phyloP scores from a whole-genome alignment of 2,888 invertebrate species.

The Sarcophaga caerulescens region DNA sequence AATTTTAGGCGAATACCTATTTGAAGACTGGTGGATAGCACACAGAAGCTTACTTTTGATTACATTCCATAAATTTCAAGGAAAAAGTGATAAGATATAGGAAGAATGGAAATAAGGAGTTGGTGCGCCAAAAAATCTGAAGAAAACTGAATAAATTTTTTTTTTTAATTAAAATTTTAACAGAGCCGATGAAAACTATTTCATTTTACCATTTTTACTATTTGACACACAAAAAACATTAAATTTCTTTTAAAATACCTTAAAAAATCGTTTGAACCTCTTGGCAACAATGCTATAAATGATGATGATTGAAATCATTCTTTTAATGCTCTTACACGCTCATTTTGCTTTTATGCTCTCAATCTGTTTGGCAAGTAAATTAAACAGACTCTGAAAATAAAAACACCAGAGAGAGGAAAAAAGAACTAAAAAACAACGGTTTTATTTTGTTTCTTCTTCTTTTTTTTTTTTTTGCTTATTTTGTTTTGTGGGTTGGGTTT shows the following conservation, averaged over 20 bases:
- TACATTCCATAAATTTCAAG: too few relatives aligned
- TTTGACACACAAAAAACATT: background rate
- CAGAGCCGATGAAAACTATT: background rate
- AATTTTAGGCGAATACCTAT: too few relatives aligned
- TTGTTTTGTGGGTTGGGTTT: constrained; percentile 66
- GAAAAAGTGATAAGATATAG: too few relatives aligned
- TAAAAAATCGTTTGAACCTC: background rate
- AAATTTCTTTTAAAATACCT: too few relatives aligned
- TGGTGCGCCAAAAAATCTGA: too few relatives aligned
- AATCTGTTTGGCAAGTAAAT: background rate
- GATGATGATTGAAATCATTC: background rate
- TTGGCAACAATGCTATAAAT: background rate
- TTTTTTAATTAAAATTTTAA: too few relatives aligned
- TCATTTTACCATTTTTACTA: background rate
- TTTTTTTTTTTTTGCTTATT: constrained; percentile 29
- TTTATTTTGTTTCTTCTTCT: background rate
- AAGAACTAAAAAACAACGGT: background rate
- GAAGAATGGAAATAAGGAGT: too few relatives aligned
- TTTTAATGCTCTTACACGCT: background rate
- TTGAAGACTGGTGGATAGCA: too few relatives aligned
- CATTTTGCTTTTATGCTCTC: background rate
- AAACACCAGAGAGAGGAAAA: background rate
- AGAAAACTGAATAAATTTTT: too few relatives aligned
- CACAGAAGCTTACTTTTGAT: too few relatives aligned
- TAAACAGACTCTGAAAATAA: background rate